phyloP scores from a whole-genome alignment of 2,113 vertebrate species.

The Saguinus imperator region DNA sequence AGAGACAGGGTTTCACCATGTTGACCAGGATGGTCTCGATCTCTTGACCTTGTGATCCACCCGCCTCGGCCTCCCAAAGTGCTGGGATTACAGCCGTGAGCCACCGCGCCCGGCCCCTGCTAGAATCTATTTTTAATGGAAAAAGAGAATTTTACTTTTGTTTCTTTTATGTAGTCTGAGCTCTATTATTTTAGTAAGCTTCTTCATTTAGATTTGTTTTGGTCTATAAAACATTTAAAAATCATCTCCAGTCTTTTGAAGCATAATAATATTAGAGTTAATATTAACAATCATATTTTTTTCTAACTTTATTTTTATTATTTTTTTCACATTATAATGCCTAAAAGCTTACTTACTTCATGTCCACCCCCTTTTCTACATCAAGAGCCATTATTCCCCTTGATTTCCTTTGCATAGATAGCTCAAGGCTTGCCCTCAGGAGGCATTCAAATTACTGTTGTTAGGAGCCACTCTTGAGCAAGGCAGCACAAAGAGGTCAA shows the following conservation, averaged over 20 bases:
- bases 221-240: background rate
- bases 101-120: too few species aligned
- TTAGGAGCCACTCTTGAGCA: background rate
- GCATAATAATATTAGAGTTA: background rate
- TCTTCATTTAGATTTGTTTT: background rate
- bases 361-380: background rate
- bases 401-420: constrained; percentile 4
- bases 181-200: background rate
- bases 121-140: background rate
- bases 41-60: too few species aligned
- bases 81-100: too few species aligned
- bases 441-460: background rate
- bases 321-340: background rate
- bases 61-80: too few species aligned
- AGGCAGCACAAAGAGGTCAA: background rate
- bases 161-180: background rate
- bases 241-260: background rate
- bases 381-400: background rate
- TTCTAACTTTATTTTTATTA: background rate
- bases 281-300: background rate
- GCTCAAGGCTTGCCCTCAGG: background rate
- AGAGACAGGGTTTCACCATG: too few species aligned
- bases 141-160: constrained; percentile 5
- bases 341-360: background rate
- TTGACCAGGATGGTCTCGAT: too few species aligned